Evolutionary conservation across 2,113 vertebrate genomes (phyloP).

Genomic region (Pantherophis guttatus): DNA sequence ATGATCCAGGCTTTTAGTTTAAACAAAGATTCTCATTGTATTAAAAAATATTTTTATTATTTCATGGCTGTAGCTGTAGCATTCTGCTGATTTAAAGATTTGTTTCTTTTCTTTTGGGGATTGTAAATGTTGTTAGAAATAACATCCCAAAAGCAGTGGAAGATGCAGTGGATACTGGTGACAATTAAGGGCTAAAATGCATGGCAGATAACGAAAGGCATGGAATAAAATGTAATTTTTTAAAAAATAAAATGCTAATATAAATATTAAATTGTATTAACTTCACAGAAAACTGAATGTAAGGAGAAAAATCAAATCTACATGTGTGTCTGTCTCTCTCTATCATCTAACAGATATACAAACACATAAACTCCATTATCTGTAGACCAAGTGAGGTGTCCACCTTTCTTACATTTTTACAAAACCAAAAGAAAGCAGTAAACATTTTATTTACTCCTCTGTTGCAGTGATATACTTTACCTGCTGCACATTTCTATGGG

Average conservation of each 20-base stretch:
- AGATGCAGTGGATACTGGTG: background rate
- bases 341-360: background rate
- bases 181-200: background rate
- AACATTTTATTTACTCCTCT: conserved; percentile 57
- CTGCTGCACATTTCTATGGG: conserved; percentile 48
- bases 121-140: background rate
- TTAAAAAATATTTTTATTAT: background rate
- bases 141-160: background rate
- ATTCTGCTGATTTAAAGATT: background rate
- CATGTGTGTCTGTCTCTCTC: background rate
- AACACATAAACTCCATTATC: background rate
- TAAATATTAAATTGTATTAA: background rate
- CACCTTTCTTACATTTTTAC: background rate
- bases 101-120: background rate
- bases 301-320: background rate
- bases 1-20: background rate
- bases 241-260: background rate
- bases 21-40: background rate
- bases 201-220: background rate
- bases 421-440: conserved; percentile 41
- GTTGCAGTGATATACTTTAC: conserved; percentile 49
- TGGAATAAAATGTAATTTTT: background rate
- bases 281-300: background rate
- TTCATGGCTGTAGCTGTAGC: background rate
- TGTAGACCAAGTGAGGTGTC: background rate